These are phyloP conservation scores for Pocillopora damicornis DNA, from an alignment of 64 coral and sea anemone genomes.

Conservation along the genomic window DNA sequence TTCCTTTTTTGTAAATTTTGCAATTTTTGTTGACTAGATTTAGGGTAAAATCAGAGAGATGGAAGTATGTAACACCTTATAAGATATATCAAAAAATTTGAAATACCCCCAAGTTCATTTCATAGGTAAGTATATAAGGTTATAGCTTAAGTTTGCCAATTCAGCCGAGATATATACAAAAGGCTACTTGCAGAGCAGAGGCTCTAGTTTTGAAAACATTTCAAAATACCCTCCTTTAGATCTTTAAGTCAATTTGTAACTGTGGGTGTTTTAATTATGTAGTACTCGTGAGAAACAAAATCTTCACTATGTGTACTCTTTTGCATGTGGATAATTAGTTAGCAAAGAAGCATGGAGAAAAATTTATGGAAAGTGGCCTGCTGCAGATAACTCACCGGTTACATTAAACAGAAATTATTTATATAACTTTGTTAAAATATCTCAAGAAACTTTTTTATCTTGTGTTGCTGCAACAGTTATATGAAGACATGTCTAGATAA, in stretches of 20 bases:
- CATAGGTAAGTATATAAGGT: neutral
- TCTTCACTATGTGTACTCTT: no score
- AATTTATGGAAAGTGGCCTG: no score
- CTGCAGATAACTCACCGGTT: no score
- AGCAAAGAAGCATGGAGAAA: no score
- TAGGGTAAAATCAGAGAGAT: neutral
- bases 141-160: neutral
- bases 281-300: neutral
- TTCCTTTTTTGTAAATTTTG: constrained; percentile 2
- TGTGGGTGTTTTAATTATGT: neutral
- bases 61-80: neutral
- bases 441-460: neutral
- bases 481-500: neutral
- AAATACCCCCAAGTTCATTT: neutral
- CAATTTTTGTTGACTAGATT: neutral
- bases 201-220: no score
- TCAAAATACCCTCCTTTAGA: neutral
- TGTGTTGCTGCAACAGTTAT: neutral
- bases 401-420: neutral
- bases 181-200: no score
- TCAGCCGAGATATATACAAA: neutral
- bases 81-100: neutral
- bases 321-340: no score
- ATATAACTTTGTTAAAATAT: neutral
- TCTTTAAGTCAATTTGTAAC: neutral